A percentile compares a stretch with the other conserved stretches of the same genome.
Conservation (phyloP, 2,113 vertebrate genomes). For the Myanophis thanlyinensis region DNA sequence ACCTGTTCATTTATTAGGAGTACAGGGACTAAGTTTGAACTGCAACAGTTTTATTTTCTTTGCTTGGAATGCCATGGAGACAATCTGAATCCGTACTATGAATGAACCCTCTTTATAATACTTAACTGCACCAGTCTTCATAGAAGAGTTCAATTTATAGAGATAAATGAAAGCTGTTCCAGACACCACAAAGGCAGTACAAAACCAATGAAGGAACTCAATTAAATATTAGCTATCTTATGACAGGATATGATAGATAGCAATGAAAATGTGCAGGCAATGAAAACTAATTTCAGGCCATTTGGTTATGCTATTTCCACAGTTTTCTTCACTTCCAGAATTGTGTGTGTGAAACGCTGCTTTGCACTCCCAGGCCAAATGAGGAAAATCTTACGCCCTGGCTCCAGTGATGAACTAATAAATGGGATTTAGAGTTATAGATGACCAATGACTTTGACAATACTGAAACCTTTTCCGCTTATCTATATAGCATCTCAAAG, state of each 20-base stretch:
- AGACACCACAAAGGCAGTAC: constrained; percentile 4
- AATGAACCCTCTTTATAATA: constrained; percentile 8
- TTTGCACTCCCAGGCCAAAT: constrained; percentile 21
- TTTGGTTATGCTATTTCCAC: not conserved
- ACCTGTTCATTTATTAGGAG: not conserved
- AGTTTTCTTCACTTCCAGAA: constrained; percentile 20
- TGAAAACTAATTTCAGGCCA: constrained; percentile 27
- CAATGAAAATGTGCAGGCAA: constrained; percentile 22
- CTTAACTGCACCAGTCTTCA: constrained; percentile 44
- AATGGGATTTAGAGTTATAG: not conserved
- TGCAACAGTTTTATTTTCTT: constrained; percentile 23
- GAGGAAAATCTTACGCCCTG: not conserved
- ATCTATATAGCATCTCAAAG: not conserved
- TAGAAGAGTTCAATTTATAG: constrained; percentile 29
- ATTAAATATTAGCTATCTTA: constrained; percentile 27
- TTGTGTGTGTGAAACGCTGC: not conserved
- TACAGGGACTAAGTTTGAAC: not conserved
- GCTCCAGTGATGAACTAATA: not conserved
- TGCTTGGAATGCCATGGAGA: not conserved
- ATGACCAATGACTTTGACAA: not conserved
- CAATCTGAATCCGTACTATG: not conserved
- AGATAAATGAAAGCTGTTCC: constrained; percentile 40
- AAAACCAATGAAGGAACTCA: constrained; percentile 22
- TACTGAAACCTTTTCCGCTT: not conserved
- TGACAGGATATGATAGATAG: constrained; percentile 26